Base-by-base conservation (phyloP, 2,113 vertebrate species). In the Dipodomys ordii region DNA sequence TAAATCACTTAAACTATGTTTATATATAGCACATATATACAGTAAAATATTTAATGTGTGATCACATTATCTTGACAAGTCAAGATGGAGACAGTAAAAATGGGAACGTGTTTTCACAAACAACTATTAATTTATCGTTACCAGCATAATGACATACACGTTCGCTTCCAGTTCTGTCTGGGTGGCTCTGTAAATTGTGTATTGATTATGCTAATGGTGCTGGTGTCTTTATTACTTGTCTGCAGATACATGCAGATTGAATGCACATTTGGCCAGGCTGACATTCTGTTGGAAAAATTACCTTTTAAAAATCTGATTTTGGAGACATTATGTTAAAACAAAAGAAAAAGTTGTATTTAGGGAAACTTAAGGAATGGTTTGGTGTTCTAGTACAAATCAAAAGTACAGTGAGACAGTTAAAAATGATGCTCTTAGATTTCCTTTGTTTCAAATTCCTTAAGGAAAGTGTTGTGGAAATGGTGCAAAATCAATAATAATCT, bases 171-270 rank as follows among this genome's bases (percentile, higher is more conserved):
- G 97, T 98, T 98, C 98, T 98, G 92, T 98, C 97, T 97, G 97
- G 97, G 93, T 98, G 97, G 97, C 97, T 98, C 95, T 57, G 98
- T 98, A 98, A 98, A 98, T 98, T 98, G 98, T 96, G 68, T 98
- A 98, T 98, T 98, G 98, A 98, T 98, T 98, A 98, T 98, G 98
- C 96, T 98, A 98, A 98, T 98, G 80, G 73, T 74, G n/a, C 87
- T 91, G 82, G 96, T 97, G 94, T 98, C 97, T 98, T 97, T 98
- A 97, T 98, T 98, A 98, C 96, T 98, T 96, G 97, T 97, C 98
- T 98, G 97, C 94, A 96, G 97, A 97, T 97, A 97, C 96, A 97
- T 98, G 98, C 97, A 98, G 97, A 98, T 98, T 94, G 96, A 97
- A 97, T 97, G 96, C 94, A 83, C 96, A 92, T 96, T 97, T 96